Evolutionary conservation across 2,888 invertebrate genomes (phyloP).

Genomic region (Papilio gigon): DNA sequence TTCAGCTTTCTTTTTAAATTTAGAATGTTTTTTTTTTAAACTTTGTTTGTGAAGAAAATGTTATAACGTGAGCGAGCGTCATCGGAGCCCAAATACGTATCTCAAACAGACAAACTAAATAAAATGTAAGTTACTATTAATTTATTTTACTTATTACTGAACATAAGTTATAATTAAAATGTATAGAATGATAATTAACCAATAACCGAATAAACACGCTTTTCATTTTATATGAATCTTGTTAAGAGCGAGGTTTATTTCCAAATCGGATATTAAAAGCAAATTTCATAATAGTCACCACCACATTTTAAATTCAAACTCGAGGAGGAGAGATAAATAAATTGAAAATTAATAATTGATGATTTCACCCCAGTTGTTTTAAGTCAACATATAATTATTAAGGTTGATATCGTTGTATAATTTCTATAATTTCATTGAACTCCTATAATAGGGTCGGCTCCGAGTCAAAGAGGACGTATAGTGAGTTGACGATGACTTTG

Average conservation of each 20-base stretch:
- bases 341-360: too few species aligned
- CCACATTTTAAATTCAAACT: neutral
- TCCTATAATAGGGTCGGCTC: too few species aligned
- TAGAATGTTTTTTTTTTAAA: constrained; percentile 12
- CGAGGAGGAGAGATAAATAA: too few species aligned
- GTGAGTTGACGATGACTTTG: too few species aligned
- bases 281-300: too few species aligned
- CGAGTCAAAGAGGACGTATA: too few species aligned
- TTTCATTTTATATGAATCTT: too few species aligned
- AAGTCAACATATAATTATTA: too few species aligned
- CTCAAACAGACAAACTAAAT: constrained; percentile 9
- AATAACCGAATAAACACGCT: too few species aligned
- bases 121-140: constrained; percentile 30
- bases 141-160: neutral
- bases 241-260: neutral
- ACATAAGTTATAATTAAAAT: neutral
- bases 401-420: too few species aligned
- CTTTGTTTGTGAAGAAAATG: constrained; percentile 17
- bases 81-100: constrained; percentile 14
- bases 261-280: neutral
- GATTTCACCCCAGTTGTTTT: too few species aligned
- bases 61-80: neutral
- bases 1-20: neutral
- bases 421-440: too few species aligned
- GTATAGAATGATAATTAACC: neutral